Evolutionary conservation across 2,797 vertebrate genomes (phyloP), one percentile per base, ranked within the genome.

Genomic region (Malurus leucopterus): DNA sequence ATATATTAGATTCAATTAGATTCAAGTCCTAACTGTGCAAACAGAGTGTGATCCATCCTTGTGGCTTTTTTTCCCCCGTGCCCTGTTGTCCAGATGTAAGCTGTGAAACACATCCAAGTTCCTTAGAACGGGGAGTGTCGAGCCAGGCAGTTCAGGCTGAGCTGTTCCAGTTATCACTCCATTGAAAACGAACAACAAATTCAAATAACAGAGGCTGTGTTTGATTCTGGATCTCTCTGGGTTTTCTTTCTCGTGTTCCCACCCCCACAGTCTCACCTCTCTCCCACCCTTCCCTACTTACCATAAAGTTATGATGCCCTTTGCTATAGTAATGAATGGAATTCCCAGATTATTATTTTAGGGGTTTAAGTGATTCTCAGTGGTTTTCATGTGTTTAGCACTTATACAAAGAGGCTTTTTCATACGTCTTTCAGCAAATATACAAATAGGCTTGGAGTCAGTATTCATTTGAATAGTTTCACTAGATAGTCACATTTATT

Each of bases 281-380:
- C 82, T 77, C 84, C 81, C 49, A 69, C 51, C 20, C 84, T 73
- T 93, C 54, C 91, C 54, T 50, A 26, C 58, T 90, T 82, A 75
- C 51, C 72, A 93, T 90, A 80, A 92, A 90, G 74, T 95, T 93
- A 90, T 76, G 71, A 83, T 89, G 71, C 50, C 69, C 77, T 92
- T 87, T 91, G 78, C 63, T 88, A 54, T 65, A 94, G 91, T 72
- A 93, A 94, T 65, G 81, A 94, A 92, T 86, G 76, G 83, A 94
- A 93, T 94, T 90, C 74, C 78, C 76, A 91, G 84, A 91, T 94
- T 92, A 90, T 91, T 92, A 87, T 96, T 95, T 92, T 84, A 91
- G 71, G 93, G 68, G 50, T 20, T 94, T 91, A 93, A 93, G 65
- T 43, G 65, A 93, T 87, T 94, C 74, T 91, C 65, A 46, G 30